Percentiles rank a stretch among this genome's conserved stretches.
Conservation (phyloP, 1,140 invertebrate genomes). For the Euglossa dilemma region DNA sequence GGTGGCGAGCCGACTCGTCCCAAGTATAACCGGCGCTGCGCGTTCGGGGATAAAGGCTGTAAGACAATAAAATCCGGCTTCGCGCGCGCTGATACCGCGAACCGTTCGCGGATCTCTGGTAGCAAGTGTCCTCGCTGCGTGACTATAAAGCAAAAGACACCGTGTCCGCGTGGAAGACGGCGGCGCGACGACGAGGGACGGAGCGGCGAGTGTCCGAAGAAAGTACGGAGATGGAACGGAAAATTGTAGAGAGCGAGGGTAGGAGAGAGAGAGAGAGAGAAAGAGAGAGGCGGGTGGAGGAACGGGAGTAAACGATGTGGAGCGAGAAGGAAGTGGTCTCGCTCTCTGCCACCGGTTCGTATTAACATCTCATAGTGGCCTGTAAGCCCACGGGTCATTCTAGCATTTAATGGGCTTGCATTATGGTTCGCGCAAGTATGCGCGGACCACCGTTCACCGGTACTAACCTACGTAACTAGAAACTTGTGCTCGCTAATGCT, state of each 20-base stretch:
- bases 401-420: conserved; percentile 73
- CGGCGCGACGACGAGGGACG: neutral
- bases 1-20: conserved; percentile 17
- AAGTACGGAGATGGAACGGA: conserved; percentile 42
- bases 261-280: neutral
- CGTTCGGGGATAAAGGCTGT: conserved; percentile 61
- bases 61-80: conserved; percentile 72
- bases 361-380: conserved; percentile 73
- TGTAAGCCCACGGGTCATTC: conserved; percentile 69
- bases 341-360: conserved; percentile 58
- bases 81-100: conserved; percentile 64
- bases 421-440: conserved; percentile 55
- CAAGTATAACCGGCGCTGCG: conserved; percentile 61
- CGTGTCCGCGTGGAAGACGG: conserved; percentile 50
- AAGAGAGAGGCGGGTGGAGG: neutral
- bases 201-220: conserved; percentile 29
- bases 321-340: conserved; percentile 39
- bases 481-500: conserved; percentile 45
- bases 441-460: conserved; percentile 24
- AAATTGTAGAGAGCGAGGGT: neutral
- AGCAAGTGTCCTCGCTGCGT: conserved; percentile 78
- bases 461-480: conserved; percentile 49
- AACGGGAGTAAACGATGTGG: neutral
- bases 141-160: conserved; percentile 78
- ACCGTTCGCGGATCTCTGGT: conserved; percentile 63